Evolutionary conservation across 1,140 invertebrate species (phyloP), one percentile per base, ranked within the genome.

Genomic region (Episyrphus balteatus): DNA sequence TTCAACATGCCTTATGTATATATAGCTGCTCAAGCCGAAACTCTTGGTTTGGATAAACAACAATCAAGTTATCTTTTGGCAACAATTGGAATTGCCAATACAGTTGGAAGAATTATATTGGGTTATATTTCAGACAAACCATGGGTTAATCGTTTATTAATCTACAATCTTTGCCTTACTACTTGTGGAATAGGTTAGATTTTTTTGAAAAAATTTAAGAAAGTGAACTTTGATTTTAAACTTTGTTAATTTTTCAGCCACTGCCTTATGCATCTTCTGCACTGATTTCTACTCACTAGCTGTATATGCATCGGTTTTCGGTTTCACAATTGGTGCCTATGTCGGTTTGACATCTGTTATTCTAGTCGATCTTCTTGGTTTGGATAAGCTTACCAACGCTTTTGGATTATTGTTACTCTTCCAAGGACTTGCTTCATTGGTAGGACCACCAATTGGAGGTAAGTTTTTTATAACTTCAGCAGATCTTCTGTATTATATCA

Each of bases 1-100:
- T 98, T 95, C 74, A 93, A 96, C 68, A 82, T 95, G 57, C 94
- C 94, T 46, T 89, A 94, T 72, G 75, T 96, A 52, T 90, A 86
- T 68, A 76, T 88, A 36, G 79, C 81, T 49, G 73, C 81, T 39
- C 77, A 81, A 68, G 81, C 83, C 5, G 69, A 79, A 44, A 63
- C 75, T 9, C 55, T 80, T 39, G 70, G 70, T 1, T 74, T 90
- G 12, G 52, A 68, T 2, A 63, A 75, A 52, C 66, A 75, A 42
- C 54, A 77, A 42, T 75, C 79, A 2, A 79, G 77, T 51, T 82
- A 79, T 55, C 70, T 92, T 44, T 70, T 92, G 36, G 74, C 84
- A 19, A 74, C 86, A 36, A 86, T 92, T 51, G 88, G 91, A n/a
- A 79, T 85, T 36, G 81, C 86, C 12, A 92, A 92, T 58, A 90